Conservation (phyloP, 2,113 vertebrate species). For the Argyrosomus japonicus region DNA sequence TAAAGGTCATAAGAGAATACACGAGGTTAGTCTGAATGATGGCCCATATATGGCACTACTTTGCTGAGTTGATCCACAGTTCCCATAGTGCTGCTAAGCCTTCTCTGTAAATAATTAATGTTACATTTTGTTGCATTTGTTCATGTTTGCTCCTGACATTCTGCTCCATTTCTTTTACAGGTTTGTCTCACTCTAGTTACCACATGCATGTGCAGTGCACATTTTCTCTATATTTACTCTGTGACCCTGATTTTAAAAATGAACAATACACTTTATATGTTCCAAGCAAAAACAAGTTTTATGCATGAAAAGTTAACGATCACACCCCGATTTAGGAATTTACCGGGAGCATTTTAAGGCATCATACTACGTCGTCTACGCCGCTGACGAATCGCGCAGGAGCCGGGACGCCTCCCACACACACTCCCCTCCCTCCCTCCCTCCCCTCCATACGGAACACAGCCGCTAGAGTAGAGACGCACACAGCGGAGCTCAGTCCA, state of each 20-base stretch:
- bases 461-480: slow-evolving; percentile 51
- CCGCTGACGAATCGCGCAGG: slow-evolving; percentile 47
- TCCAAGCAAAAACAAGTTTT: not conserved
- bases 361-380: slow-evolving; percentile 41
- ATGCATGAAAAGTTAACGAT: not conserved
- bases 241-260: not conserved
- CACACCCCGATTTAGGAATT: not conserved
- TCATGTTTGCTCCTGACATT: not conserved
- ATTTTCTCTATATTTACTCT: not conserved
- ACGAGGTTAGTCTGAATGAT: not conserved
- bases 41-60: not conserved
- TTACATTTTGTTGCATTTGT: not conserved
- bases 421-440: not conserved
- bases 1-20: not conserved
- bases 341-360: slow-evolving; percentile 44
- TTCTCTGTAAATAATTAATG: slow-evolving; percentile 37
- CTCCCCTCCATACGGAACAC: slow-evolving; percentile 3
- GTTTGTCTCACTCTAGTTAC: not conserved
- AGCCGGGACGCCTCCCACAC: slow-evolving; percentile 46
- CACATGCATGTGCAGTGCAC: not conserved
- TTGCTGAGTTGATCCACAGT: not conserved
- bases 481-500: slow-evolving; percentile 57
- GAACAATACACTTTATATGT: too few species aligned
- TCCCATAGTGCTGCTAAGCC: not conserved
- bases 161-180: not conserved